Percentiles rank a stretch among this genome's conserved stretches.
phyloP scores from a whole-genome alignment of 2,888 invertebrate species.

The Empis livida region DNA sequence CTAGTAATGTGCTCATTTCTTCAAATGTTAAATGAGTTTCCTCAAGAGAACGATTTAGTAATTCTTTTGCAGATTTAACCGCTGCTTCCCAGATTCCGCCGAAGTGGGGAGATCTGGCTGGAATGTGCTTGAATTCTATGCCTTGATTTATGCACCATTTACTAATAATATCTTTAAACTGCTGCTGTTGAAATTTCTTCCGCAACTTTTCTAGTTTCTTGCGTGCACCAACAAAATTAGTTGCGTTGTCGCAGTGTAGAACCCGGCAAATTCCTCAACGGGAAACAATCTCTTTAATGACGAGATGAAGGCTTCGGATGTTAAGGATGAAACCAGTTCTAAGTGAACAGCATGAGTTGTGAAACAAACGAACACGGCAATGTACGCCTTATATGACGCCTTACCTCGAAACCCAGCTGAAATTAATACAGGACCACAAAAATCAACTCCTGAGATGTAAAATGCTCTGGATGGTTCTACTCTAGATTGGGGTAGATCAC shows the following conservation, averaged over 20 bases:
- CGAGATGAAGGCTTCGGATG: conserved; percentile 10
- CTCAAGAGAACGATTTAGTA: too few species aligned
- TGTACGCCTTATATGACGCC: conserved; percentile 7
- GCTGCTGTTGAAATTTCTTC: conserved; percentile 6
- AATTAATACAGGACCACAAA: conserved; percentile 6
- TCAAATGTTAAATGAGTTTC: conserved; percentile 4
- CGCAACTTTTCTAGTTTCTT: conserved; percentile 8
- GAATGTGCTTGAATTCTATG: conserved; percentile 5
- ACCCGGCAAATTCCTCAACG: conserved; percentile 9
- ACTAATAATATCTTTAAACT: conserved; percentile 2
- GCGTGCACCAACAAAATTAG: conserved; percentile 12
- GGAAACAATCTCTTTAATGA: conserved; percentile 9
- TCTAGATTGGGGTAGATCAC: conserved; percentile 9
- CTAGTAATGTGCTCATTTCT: conserved; percentile 4
- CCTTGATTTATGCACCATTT: conserved; percentile 5
- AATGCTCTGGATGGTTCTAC: conserved; percentile 7
- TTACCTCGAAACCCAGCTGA: conserved; percentile 2
- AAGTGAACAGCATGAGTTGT: conserved; percentile 11
- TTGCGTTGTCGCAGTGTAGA: conserved; percentile 12
- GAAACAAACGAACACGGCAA: conserved; percentile 11
- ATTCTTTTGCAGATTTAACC: too few species aligned
- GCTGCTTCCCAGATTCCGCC: conserved; percentile 11
- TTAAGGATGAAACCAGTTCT: conserved; percentile 12
- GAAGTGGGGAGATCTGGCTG: conserved; percentile 12
- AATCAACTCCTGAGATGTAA: conserved; percentile 8